Evolutionary conservation across 2,888 invertebrate species (phyloP), one percentile per base, ranked within the genome.

Genomic region (Laothoe populi): DNA sequence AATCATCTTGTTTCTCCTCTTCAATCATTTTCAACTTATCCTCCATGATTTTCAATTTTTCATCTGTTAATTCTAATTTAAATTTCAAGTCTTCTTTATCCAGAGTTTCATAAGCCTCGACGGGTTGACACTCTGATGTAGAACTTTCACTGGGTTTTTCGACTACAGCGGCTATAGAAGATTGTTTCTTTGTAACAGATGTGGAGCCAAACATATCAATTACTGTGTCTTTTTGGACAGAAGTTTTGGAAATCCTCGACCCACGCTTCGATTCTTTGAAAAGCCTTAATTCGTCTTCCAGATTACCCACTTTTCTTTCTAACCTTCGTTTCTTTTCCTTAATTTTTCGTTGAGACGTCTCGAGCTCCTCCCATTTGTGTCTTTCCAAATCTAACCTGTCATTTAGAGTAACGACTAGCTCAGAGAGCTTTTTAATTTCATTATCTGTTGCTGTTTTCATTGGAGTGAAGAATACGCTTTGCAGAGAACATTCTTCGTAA

Each of bases 41-140:
- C 75, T 94, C 94, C 77, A 96, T 84, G 19, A 95, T 94, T 77
- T 95, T 94, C 46, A 95, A 88, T 71, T 95, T 95, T 81, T 96
- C 95, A 72, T 95, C 94, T 0, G 95, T 92, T 61, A 96, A 81
- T 75, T 95, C 95, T 61, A 95, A 78, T 73, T 87, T 92, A 68
- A 79, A 92, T 76, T 84, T 89, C 10, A 92, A 72, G 61, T 88
- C 90, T 31, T 91, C 91, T 74, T 82, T 88, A 57, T 90, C 90
- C 5, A 89, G 68, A 48, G 63, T 61, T n/a, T 88, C 88, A 24
- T 78, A 76, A 26, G 63, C 75, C 35, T 86, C 86, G 0, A 69
- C 69, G 19, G 72, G 68, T 45, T 79, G 80, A 10, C 82, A 77
- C 24, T 87, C 87, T 10, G 84, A 76, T 5, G 83, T 75, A 11